A percentile compares a stretch with the other conserved stretches of the same genome.
phyloP scores from a whole-genome alignment of 1,140 invertebrate genomes.

The Drosophila ercepeae region DNA sequence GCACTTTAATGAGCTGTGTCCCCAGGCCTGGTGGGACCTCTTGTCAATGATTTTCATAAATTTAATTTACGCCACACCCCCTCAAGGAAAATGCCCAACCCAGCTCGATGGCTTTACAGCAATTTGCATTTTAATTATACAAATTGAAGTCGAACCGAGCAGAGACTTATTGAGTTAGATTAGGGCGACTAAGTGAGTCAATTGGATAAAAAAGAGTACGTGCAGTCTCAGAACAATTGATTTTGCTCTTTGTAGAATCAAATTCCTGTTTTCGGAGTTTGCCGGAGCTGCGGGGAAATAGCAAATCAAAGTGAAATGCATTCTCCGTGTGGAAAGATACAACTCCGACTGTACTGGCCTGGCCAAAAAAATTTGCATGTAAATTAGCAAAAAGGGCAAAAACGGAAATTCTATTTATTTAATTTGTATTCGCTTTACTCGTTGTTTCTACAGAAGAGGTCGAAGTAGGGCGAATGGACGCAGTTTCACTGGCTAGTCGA shows the following conservation, averaged over 20 bases:
- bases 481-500: conserved; percentile 20
- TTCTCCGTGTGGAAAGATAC: conserved; percentile 33
- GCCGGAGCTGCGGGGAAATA: conserved; percentile 3
- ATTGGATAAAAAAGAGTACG: conserved; percentile 28
- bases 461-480: conserved; percentile 8
- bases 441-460: conserved; percentile 20
- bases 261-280: conserved; percentile 12
- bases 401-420: conserved; percentile 48
- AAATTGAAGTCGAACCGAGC: conserved; percentile 52
- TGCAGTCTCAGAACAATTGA: conserved; percentile 28
- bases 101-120: conserved; percentile 39
- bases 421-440: conserved; percentile 53
- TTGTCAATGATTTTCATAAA: conserved; percentile 65
- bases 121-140: conserved; percentile 71
- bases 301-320: conserved; percentile 42
- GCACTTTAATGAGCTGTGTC: conserved; percentile 62
- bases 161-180: conserved; percentile 30
- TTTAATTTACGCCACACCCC: conserved; percentile 47
- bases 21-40: conserved; percentile 29
- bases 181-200: conserved; percentile 42
- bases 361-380: conserved; percentile 40
- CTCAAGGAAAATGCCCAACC: conserved; percentile 19
- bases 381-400: conserved; percentile 35
- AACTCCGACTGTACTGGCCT: conserved; percentile 2
- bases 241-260: conserved; percentile 33